Evolutionary conservation across 2,113 vertebrate species (phyloP).

Genomic region (Siphamia tubifer): DNA sequence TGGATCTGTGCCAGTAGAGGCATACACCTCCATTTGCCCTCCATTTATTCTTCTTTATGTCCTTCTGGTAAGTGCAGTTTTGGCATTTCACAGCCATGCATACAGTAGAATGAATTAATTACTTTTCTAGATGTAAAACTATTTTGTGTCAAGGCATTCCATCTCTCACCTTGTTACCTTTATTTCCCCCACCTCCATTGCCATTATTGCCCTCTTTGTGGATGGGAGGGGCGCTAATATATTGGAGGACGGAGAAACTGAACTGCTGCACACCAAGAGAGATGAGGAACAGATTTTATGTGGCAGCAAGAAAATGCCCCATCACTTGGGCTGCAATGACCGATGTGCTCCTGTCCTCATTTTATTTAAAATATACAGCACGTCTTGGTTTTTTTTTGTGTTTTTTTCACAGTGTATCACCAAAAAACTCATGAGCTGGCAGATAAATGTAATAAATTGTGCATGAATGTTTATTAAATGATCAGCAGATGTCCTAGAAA

Average conservation of each 20-base stretch:
- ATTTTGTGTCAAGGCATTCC: background rate
- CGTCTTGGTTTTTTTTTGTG: conserved; percentile 14
- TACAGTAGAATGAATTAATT: background rate
- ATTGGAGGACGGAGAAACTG: conserved; percentile 9
- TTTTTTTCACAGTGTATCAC: background rate
- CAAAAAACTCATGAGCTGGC: conserved; percentile 30
- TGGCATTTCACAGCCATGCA: conserved; percentile 13
- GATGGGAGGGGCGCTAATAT: conserved; percentile 4
- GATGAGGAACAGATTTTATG: conserved; percentile 72
- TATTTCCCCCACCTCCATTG: background rate
- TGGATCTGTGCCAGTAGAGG: conserved; percentile 43
- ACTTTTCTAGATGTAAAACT: conserved; percentile 20
- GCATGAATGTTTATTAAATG: conserved; percentile 42
- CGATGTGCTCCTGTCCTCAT: conserved; percentile 1
- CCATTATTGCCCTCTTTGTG: conserved; percentile 23
- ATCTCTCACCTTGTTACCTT: conserved; percentile 28
- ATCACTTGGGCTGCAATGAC: conserved; percentile 25
- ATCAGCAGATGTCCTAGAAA: conserved; percentile 39
- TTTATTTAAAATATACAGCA: conserved; percentile 3
- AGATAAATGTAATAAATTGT: conserved; percentile 38
- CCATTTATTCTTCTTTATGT: conserved; percentile 4
- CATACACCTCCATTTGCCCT: conserved; percentile 27
- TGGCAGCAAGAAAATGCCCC: conserved; percentile 60
- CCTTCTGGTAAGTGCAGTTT: conserved; percentile 12
- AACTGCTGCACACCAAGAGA: conserved; percentile 40